Evolutionary conservation across 2,113 vertebrate genomes (phyloP).

Genomic region (Colistium nudipinnis): DNA sequence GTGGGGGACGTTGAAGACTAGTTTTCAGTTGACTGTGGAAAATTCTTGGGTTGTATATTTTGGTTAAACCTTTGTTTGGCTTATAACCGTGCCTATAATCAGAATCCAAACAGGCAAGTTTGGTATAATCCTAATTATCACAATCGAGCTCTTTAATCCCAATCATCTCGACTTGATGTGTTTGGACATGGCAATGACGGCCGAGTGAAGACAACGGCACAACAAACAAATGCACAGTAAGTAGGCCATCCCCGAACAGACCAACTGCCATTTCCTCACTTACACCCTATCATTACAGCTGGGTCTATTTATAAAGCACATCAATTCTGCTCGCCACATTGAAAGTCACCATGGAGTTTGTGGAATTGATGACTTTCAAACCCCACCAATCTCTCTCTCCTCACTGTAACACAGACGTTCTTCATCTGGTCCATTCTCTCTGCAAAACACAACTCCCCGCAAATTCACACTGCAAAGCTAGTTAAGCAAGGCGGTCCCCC

Average conservation of each 20-base stretch:
- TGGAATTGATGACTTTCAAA: constrained; percentile 56
- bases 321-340: constrained; percentile 68
- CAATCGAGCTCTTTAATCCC: constrained; percentile 43
- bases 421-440: constrained; percentile 33
- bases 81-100: constrained; percentile 34
- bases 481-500: constrained; percentile 18
- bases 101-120: constrained; percentile 44
- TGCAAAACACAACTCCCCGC: constrained; percentile 41
- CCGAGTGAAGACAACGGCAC: constrained; percentile 28
- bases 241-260: constrained; percentile 65
- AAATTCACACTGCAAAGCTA: constrained; percentile 43
- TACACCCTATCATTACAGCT: constrained; percentile 79
- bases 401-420: constrained; percentile 10
- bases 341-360: constrained; percentile 66
- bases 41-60: constrained; percentile 37
- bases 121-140: constrained; percentile 30
- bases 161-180: constrained; percentile 38
- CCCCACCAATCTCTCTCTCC: constrained; percentile 21
- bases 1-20: constrained; percentile 14
- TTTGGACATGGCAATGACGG: constrained; percentile 38
- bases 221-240: constrained; percentile 57
- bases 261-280: constrained; percentile 64
- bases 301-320: constrained; percentile 80
- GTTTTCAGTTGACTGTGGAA: constrained; percentile 49
- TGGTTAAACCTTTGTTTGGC: constrained; percentile 24